phyloP scores from a whole-genome alignment of 2,113 vertebrate genomes.

The Hippoglossus stenolepis region DNA sequence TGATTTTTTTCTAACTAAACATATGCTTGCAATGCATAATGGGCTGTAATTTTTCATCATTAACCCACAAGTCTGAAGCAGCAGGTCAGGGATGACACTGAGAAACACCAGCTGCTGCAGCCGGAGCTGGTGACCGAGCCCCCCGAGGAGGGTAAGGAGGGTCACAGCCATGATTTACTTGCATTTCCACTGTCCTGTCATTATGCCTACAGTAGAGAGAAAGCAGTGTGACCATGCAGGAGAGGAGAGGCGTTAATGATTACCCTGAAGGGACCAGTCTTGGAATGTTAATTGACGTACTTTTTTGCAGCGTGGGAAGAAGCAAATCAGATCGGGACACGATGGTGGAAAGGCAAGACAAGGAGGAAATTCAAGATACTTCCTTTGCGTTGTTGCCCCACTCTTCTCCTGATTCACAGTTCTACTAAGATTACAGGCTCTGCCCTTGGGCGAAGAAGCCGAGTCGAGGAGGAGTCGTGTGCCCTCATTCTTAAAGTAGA shows the following conservation, averaged over 20 bases:
- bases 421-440: constrained; percentile 60
- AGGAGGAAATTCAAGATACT: constrained; percentile 32
- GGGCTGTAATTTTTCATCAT: constrained; percentile 13
- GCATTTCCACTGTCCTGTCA: constrained; percentile 51
- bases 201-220: constrained; percentile 58
- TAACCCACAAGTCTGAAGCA: constrained; percentile 5
- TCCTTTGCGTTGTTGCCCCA: constrained; percentile 12
- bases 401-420: constrained; percentile 8
- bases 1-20: constrained; percentile 8
- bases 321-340: constrained; percentile 52
- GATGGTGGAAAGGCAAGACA: constrained; percentile 39
- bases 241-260: constrained; percentile 71
- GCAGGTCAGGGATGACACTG: background rate
- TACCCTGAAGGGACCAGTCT: constrained; percentile 69
- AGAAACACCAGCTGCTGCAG: constrained; percentile 29
- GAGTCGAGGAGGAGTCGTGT: constrained; percentile 27
- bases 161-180: constrained; percentile 10
- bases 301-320: constrained; percentile 65
- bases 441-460: constrained; percentile 24
- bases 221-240: constrained; percentile 53
- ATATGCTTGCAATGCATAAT: background rate
- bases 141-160: background rate
- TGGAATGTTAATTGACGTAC: constrained; percentile 81
- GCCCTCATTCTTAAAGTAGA: constrained; percentile 42
- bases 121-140: too few relatives aligned